Evolutionary conservation across 1,140 invertebrate species (phyloP).

Genomic region (Arion vulgaris): DNA sequence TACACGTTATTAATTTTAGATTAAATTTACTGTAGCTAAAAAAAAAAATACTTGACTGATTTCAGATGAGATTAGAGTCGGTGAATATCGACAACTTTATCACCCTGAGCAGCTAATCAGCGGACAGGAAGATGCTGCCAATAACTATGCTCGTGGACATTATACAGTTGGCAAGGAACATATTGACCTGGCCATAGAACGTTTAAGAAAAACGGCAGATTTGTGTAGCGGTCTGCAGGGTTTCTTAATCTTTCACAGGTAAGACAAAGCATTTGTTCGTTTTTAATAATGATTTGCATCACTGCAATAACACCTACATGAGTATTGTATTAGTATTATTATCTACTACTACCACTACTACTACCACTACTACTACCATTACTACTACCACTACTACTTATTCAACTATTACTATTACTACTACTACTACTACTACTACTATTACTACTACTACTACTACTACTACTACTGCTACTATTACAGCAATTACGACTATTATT

Average conservation of each 20-base stretch:
- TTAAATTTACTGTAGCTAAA: too few relatives aligned
- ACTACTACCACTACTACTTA: too few relatives aligned
- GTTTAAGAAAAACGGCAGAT: constrained; percentile 62
- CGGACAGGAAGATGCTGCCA: constrained; percentile 77
- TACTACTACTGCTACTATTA: constrained; percentile 16
- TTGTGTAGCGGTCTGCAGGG: constrained; percentile 60
- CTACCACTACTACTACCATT: constrained; percentile 11
- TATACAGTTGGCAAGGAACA: constrained; percentile 74
- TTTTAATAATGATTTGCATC: too few relatives aligned
- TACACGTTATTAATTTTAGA: too few relatives aligned
- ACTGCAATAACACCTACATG: too few relatives aligned
- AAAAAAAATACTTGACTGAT: too few relatives aligned
- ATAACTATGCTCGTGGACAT: constrained; percentile 77
- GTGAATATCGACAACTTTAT: constrained; percentile 4
- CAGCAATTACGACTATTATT: too few relatives aligned
- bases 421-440: constrained; percentile 2
- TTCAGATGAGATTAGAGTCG: constrained; percentile 14
- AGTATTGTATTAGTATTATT: too few relatives aligned
- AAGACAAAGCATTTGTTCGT: too few relatives aligned
- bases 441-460: constrained; percentile 16
- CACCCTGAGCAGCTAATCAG: constrained; percentile 75
- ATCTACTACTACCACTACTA: too few relatives aligned
- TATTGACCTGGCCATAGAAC: constrained; percentile 71
- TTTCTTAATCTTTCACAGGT: constrained; percentile 48
- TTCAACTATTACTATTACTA: too few relatives aligned